Base-by-base conservation (phyloP, 2,797 vertebrate species). In the Coracias cyanogaster region DNA sequence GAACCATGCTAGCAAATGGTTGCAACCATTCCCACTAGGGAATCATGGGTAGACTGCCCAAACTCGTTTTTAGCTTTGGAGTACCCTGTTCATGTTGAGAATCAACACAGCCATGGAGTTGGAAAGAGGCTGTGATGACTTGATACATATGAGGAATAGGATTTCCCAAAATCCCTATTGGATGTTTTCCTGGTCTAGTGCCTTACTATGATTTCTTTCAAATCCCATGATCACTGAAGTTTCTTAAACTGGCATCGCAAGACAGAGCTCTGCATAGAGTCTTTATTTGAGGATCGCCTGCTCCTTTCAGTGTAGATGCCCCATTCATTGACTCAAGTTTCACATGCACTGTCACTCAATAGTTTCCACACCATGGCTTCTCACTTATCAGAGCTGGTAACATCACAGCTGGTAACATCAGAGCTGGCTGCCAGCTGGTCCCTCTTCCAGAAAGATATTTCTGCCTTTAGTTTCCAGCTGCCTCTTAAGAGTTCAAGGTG, bases 11-110 rank as follows among this genome's bases (percentile, higher is more conserved):
- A 70, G 57, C 18, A 82, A 74, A 84, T 81, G 8, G 57, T 86
- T 13, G 1, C 65, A 72, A 61, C 49, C 31, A 70, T 70, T 73
- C 67, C 79, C 25, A 22, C 15, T 86, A 41, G 31, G 92, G 33
- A 76, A 82, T 61, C 51, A 45, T 17, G 78, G 25, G 51, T 21
- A 65, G 31, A 45, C 31, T 43, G 18, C 61, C 72, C 28, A 81
- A 77, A 49, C 17, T 33, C 16, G 66, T 54, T 81, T 92, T 91
- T 86, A 86, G 33, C 13, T 51, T 46, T 33, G 39, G 28, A 83
- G 29, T 83, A 77, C 31, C 25, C 51, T 77, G 25, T 70, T 94
- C 41, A 29, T 73, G 60, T 54, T 87, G 28, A 82, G 48, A 92
- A 41, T 8, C 7, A 93, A 11, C 21, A 69, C 15, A 73, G 19